Evolutionary conservation across 2,888 invertebrate genomes (phyloP).

Genomic region (Drosophila meridiana): DNA sequence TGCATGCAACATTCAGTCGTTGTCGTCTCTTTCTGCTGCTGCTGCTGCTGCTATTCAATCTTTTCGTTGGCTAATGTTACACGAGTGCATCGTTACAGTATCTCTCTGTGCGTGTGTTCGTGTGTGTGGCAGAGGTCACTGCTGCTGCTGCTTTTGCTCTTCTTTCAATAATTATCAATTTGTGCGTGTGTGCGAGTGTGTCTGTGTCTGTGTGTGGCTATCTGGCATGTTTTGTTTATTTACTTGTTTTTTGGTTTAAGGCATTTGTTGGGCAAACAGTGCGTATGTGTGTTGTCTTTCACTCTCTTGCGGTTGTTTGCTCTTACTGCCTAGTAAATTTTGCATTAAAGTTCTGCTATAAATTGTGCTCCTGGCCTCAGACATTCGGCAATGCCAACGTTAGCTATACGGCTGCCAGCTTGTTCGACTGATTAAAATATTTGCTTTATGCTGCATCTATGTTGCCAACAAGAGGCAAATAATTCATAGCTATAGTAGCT

Average conservation of each 20-base stretch:
- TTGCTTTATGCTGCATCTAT: constrained; percentile 32
- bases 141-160: constrained; percentile 52
- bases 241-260: constrained; percentile 77
- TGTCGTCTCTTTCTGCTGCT: constrained; percentile 30
- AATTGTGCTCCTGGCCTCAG: constrained; percentile 31
- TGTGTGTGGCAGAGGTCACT: constrained; percentile 39
- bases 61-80: constrained; percentile 79
- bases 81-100: constrained; percentile 76
- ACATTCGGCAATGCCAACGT: constrained; percentile 16
- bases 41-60: constrained; percentile 71
- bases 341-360: constrained; percentile 49
- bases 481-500: background rate
- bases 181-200: constrained; percentile 57
- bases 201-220: constrained; percentile 27
- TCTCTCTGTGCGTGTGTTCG: constrained; percentile 24
- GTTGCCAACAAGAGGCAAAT: background rate
- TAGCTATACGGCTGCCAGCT: constrained; percentile 32
- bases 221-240: constrained; percentile 70
- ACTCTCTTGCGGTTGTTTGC: constrained; percentile 43
- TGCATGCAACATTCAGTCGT: constrained; percentile 63
- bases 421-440: constrained; percentile 61
- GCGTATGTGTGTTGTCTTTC: constrained; percentile 69
- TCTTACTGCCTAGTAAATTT: constrained; percentile 58
- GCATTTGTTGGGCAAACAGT: constrained; percentile 67
- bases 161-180: constrained; percentile 75